Conservation (phyloP, 2,797 vertebrate genomes). For the Coregonus suidteri region DNA sequence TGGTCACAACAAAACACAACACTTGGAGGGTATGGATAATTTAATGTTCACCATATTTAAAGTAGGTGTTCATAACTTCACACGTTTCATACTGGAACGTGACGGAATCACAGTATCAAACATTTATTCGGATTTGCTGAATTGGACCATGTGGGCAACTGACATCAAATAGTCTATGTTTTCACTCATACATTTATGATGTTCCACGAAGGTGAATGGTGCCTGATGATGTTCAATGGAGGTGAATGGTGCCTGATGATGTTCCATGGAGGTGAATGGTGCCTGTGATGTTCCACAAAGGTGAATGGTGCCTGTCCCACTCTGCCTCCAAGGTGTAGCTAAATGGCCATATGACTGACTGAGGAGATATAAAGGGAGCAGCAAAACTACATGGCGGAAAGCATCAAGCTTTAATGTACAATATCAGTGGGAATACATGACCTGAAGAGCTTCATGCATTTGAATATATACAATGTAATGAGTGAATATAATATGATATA, state of each 20-base stretch:
- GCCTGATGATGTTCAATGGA: no score
- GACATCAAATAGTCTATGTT: not conserved
- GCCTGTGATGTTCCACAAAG: not conserved
- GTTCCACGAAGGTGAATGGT: not conserved
- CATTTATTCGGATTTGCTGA: constrained; percentile 24
- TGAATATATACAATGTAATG: no score
- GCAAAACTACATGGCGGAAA: not conserved
- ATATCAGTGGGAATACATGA: not conserved
- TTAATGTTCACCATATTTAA: constrained; percentile 39
- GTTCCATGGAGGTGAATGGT: not conserved
- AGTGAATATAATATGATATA: not conserved
- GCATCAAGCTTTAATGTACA: not conserved
- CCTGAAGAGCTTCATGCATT: not conserved
- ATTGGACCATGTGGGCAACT: not conserved
- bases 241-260: no score
- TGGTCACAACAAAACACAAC: constrained; percentile 15
- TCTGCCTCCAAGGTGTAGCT: no score
- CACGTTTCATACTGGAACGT: not conserved
- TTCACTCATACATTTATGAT: not conserved
- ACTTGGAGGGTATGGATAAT: constrained; percentile 34
- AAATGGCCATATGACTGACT: not conserved
- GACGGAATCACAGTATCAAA: constrained; percentile 15
- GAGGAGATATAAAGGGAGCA: not conserved
- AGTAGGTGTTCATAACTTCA: constrained; percentile 25
- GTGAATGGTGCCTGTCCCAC: no score